Percentiles rank a stretch among this genome's conserved stretches.
Evolutionary conservation across 1,140 invertebrate genomes (phyloP).

Genomic region (Hylaeus anthracinus): DNA sequence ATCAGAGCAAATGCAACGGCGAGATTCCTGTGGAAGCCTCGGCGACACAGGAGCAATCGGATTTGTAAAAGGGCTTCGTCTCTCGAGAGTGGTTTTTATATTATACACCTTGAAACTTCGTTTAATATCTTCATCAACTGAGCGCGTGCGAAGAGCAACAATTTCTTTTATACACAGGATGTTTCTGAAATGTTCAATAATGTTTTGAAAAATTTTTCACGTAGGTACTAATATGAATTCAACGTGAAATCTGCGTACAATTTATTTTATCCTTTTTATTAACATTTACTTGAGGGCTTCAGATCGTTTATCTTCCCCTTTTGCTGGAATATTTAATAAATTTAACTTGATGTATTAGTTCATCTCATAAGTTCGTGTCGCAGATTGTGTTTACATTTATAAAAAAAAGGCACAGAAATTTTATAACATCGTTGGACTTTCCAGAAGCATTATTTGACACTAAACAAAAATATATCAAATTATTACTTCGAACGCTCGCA

Average conservation of each 20-base stretch:
- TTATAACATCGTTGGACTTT: slow-evolving; percentile 9
- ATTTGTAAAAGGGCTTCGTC: slow-evolving; percentile 35
- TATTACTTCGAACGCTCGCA: slow-evolving; percentile 12
- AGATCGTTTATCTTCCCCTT: too few species aligned
- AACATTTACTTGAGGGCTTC: too few species aligned
- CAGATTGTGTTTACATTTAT: too few species aligned
- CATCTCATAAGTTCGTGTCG: too few species aligned
- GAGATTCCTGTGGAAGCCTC: slow-evolving; percentile 27
- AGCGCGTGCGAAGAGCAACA: slow-evolving; percentile 1
- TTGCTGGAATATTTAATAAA: too few species aligned
- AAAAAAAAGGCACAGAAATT: too few species aligned
- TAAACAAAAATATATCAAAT: slow-evolving; percentile 17
- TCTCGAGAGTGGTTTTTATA: slow-evolving; percentile 47
- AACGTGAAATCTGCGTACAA: background rate
- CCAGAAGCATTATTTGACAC: slow-evolving; percentile 14
- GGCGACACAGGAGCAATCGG: slow-evolving; percentile 19
- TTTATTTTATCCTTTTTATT: background rate
- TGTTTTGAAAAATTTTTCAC: background rate
- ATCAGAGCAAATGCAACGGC: slow-evolving; percentile 47
- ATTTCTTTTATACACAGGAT: slow-evolving; percentile 30
- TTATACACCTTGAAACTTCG: slow-evolving; percentile 11
- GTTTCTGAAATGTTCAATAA: slow-evolving; percentile 21
- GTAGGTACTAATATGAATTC: background rate
- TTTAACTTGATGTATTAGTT: too few species aligned
- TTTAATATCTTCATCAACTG: slow-evolving; percentile 28